Conservation (phyloP, 1,140 invertebrate species). For the Trissolcus basalis region DNA sequence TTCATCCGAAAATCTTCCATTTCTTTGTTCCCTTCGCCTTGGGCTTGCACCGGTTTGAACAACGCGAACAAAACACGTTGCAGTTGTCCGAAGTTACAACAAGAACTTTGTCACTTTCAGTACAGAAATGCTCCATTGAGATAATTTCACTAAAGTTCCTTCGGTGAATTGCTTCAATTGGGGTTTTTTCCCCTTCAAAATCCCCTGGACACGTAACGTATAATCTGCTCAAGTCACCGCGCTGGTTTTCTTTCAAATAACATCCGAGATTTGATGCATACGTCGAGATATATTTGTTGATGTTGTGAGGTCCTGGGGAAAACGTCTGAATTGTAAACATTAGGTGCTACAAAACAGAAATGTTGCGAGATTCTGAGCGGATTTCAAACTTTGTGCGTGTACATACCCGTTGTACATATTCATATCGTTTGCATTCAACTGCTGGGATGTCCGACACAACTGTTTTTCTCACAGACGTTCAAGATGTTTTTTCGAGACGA, state of each 20-base stretch:
- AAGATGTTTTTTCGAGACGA: constrained; percentile 12
- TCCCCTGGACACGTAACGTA: not conserved
- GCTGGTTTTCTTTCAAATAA: constrained; percentile 20
- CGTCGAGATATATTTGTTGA: constrained; percentile 63
- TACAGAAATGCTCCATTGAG: not conserved
- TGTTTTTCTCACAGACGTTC: no score
- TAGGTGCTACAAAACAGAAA: constrained; percentile 25
- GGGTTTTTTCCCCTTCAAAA: no score
- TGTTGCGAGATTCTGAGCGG: constrained; percentile 8
- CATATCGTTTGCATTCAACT: not conserved
- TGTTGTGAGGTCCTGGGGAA: constrained; percentile 34
- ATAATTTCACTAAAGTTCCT: no score
- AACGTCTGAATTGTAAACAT: not conserved
- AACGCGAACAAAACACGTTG: not conserved
- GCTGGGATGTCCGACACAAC: not conserved
- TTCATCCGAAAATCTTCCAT: not conserved
- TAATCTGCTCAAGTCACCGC: constrained; percentile 34
- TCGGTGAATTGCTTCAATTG: no score
- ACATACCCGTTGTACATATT: no score
- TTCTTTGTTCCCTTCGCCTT: not conserved
- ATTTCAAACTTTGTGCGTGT: constrained; percentile 1
- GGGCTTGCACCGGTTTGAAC: constrained; percentile 1
- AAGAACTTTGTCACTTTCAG: constrained; percentile 3
- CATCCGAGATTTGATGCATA: constrained; percentile 40
- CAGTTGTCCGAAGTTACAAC: constrained; percentile 12